Evolutionary conservation across 2,797 vertebrate species (phyloP).

Genomic region (Xenopus petersii): DNA sequence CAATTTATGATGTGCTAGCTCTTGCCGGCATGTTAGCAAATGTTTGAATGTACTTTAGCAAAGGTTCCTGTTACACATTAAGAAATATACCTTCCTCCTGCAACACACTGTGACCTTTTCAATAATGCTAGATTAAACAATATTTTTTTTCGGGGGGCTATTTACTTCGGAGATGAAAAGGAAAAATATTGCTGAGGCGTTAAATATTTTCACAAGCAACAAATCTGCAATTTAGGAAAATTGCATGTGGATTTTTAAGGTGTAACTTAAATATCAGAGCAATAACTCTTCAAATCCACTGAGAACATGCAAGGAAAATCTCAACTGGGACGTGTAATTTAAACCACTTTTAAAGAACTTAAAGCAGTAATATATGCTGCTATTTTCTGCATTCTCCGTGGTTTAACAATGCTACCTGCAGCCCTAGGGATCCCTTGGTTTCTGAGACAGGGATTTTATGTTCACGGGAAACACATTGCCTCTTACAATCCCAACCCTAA

Average conservation of each 20-base stretch:
- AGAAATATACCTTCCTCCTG: constrained; percentile 44
- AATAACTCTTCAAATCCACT: constrained; percentile 67
- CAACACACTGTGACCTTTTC: constrained; percentile 62
- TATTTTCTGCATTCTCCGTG: background rate
- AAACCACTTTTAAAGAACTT: constrained; percentile 67
- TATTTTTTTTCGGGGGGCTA: constrained; percentile 60
- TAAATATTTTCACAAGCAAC: constrained; percentile 66
- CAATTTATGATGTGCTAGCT: constrained; percentile 47
- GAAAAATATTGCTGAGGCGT: constrained; percentile 63
- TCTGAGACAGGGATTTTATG: background rate
- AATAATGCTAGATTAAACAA: constrained; percentile 64
- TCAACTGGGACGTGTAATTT: constrained; percentile 65
- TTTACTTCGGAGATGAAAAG: constrained; percentile 63
- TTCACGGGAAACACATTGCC: background rate
- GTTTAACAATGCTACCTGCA: background rate
- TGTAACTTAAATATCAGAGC: constrained; percentile 62
- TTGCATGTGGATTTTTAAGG: constrained; percentile 58
- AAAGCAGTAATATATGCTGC: constrained; percentile 42
- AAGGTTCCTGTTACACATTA: constrained; percentile 46
- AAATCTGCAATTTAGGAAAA: constrained; percentile 62
- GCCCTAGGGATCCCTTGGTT: background rate
- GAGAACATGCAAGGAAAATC: constrained; percentile 62
- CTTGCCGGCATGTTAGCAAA: constrained; percentile 48
- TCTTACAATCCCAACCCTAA: too few relatives aligned
- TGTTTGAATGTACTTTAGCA: constrained; percentile 49